These are phyloP conservation scores for Leptopilina syphax DNA, from an alignment of 2,888 invertebrate species.

Conservation along the genomic window DNA sequence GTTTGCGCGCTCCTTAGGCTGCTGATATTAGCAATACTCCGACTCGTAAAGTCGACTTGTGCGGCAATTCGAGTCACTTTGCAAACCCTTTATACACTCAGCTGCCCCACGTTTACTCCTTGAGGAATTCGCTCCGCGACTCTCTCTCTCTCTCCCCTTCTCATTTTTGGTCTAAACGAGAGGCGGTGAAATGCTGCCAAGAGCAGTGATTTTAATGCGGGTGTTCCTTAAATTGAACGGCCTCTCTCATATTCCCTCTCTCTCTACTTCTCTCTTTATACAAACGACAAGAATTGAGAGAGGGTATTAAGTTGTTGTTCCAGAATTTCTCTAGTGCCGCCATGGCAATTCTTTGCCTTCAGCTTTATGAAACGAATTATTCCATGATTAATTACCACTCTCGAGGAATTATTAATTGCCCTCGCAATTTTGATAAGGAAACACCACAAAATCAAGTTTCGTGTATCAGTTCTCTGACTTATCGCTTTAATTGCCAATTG, in stretches of 20 bases:
- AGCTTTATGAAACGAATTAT: constrained; percentile 44
- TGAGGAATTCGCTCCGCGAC: constrained; percentile 44
- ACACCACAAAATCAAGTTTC: background rate
- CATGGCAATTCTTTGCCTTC: constrained; percentile 45
- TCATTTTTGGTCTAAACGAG: constrained; percentile 52
- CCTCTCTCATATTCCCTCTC: constrained; percentile 37
- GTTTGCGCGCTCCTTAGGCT: constrained; percentile 61
- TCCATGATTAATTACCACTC: constrained; percentile 30
- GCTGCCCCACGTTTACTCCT: constrained; percentile 54
- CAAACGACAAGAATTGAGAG: constrained; percentile 35
- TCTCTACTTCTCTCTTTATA: constrained; percentile 34
- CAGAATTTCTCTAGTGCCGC: constrained; percentile 62
- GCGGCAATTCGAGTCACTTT: constrained; percentile 76
- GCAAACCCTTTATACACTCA: constrained; percentile 74
- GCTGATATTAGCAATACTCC: constrained; percentile 75
- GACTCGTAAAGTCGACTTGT: constrained; percentile 73
- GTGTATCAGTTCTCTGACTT: too few species aligned
- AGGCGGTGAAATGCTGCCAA: constrained; percentile 62
- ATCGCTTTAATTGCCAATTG: too few species aligned
- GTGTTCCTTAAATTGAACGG: constrained; percentile 69
- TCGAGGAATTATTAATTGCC: constrained; percentile 4
- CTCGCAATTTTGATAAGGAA: background rate
- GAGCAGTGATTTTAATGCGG: constrained; percentile 73
- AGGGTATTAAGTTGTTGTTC: constrained; percentile 64
- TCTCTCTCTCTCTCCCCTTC: constrained; percentile 34